A percentile compares a stretch with the other conserved stretches of the same genome.
phyloP scores from a whole-genome alignment of 2,888 invertebrate species.

The Idaea dimidiata region DNA sequence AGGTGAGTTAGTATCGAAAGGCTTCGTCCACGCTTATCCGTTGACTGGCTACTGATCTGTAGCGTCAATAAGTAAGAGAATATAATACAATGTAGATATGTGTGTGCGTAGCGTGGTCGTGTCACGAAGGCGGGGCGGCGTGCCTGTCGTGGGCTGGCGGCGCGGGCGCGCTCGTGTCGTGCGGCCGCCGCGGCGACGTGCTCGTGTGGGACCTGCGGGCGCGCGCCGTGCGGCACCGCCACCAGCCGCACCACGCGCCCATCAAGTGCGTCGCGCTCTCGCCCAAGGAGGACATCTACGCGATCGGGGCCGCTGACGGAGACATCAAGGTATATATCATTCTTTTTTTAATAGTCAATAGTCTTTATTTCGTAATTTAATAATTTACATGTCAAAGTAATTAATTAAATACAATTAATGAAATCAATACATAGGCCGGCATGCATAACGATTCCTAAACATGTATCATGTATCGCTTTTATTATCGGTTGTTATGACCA shows the following conservation, averaged over 20 bases:
- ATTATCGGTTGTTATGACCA: too few species aligned
- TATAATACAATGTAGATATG: conserved; percentile 5
- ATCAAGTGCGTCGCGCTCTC: conserved; percentile 97
- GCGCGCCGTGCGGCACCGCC: conserved; percentile 91
- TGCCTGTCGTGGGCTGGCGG: conserved; percentile 95
- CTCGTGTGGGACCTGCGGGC: conserved; percentile 97
- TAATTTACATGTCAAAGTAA: too few species aligned
- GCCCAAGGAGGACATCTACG: conserved; percentile 97
- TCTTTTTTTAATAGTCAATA: too few species aligned
- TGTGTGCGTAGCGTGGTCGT: conserved; percentile 87
- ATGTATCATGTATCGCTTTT: too few species aligned
- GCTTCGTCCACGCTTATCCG: too few species aligned
- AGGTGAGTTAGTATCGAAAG: too few species aligned
- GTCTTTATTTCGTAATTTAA: too few species aligned
- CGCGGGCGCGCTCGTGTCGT: conserved; percentile 96
- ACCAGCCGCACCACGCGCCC: conserved; percentile 93
- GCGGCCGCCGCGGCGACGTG: conserved; percentile 98
- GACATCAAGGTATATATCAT: conserved; percentile 93
- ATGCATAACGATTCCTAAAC: too few species aligned
- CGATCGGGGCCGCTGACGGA: conserved; percentile 96
- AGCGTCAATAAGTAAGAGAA: too few species aligned
- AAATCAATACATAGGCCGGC: too few species aligned
- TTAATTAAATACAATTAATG: too few species aligned
- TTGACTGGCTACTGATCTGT: too few species aligned
- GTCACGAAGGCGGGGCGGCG: conserved; percentile 96